phyloP scores from a whole-genome alignment of 2,797 vertebrate species.

The Pipistrellus kuhlii region DNA sequence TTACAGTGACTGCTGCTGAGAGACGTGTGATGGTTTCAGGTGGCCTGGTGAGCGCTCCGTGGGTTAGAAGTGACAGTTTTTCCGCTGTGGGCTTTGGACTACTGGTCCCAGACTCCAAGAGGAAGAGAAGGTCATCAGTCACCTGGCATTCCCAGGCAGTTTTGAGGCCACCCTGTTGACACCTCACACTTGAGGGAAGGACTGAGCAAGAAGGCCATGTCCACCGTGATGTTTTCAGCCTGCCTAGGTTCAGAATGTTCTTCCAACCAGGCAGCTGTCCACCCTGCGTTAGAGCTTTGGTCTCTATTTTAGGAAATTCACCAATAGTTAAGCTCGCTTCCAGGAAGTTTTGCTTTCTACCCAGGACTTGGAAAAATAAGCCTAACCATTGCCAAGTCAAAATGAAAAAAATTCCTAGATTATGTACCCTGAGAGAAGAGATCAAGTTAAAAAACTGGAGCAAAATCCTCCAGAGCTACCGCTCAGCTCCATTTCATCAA shows the following conservation, averaged over 20 bases:
- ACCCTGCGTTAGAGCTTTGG: conserved; percentile 9
- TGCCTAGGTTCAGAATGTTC: conserved; percentile 31
- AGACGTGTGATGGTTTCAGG: background rate
- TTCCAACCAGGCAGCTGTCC: conserved; percentile 47
- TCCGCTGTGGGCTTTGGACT: background rate
- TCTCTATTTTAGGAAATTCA: conserved; percentile 45
- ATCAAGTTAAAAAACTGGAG: background rate
- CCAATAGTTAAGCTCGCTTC: conserved; percentile 32
- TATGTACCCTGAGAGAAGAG: conserved; percentile 23
- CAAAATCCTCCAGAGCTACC: background rate
- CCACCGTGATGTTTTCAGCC: background rate
- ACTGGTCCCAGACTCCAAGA: background rate
- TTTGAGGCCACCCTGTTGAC: background rate
- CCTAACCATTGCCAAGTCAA: background rate
- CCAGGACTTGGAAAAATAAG: conserved; percentile 46
- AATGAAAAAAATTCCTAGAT: background rate
- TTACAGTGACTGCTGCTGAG: background rate
- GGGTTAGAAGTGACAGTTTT: background rate
- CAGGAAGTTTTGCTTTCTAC: conserved; percentile 35
- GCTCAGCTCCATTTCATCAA: background rate
- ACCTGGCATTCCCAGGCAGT: background rate
- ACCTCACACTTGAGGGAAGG: background rate
- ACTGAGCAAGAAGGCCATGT: background rate
- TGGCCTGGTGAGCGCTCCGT: background rate
- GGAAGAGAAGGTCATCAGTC: background rate